Evolutionary conservation across 1,140 invertebrate species (phyloP), one percentile per base, ranked within the genome.

Genomic region (Temnothorax longispinosus): DNA sequence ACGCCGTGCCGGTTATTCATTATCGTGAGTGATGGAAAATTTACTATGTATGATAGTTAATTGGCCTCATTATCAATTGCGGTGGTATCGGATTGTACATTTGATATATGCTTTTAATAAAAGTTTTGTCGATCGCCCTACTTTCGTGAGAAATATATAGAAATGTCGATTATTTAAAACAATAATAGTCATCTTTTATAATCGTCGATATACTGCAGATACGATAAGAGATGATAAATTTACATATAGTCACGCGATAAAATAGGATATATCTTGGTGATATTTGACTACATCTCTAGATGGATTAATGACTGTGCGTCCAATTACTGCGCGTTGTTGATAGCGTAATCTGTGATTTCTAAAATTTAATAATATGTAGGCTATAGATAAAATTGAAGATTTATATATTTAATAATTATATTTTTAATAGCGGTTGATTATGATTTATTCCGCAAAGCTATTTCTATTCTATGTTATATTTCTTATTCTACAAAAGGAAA

Each of bases 141-240:
- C 54, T 74, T 84, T 21, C 7, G 27, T 35, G 5, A 56, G 38
- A 84, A 84, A 60, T 35, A 82, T 47, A 82, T 81, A 71, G 78
- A 72, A 81, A 81, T 56, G 18, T 72, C 50, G 38, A 67, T 52
- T 3, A 74, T 74, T 35, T 38, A 13, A 11, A 58, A 35, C 4
- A 50, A 60, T 47, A 74, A 84, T 44, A 71, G 18, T 47, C 0
- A 18, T 47, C n/a, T 84, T 38, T 60, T 60, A 38, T 4, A 35
- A 38, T 47, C 27, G 13, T 52, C 41, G 18, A 69, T 32, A 44
- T 56, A n/a, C 10, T 3, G 15, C 3, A 10, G 65, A 72, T 35
- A 4, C 10, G 4, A 71, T 72, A 44, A 72, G 27, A 35, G 18
- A 18, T 65, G 41, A 11, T 65, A 41, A 21, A 81, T 81, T 58